phyloP scores from a whole-genome alignment of 2,113 vertebrate species.

The Phrynosoma platyrhinos region DNA sequence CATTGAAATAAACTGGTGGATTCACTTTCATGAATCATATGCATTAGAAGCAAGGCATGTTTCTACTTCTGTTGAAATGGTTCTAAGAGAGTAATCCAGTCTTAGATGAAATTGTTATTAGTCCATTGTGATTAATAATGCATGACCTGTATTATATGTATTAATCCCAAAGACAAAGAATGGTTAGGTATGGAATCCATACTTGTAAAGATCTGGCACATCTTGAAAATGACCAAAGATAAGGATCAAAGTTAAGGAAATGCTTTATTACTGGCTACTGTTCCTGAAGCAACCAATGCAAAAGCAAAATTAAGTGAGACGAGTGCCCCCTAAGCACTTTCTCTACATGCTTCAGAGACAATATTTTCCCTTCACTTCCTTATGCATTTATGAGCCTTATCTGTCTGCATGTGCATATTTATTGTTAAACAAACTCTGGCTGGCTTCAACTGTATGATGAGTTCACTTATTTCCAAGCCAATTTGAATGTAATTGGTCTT shows the following conservation, averaged over 20 bases:
- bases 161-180: not conserved
- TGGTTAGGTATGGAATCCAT: not conserved
- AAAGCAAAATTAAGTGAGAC: no score
- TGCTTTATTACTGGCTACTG: not conserved
- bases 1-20: no score
- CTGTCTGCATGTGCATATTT: no score
- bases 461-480: no score
- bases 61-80: slow-evolving; percentile 8
- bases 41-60: slow-evolving; percentile 4
- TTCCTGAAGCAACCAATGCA: not conserved
- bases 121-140: not conserved
- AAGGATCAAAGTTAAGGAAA: not conserved
- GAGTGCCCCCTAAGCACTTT: no score
- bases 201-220: not conserved
- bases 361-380: no score
- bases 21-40: slow-evolving; percentile 5
- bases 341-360: no score
- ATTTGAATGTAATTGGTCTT: no score
- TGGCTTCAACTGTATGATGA: no score
- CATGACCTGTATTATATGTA: not conserved
- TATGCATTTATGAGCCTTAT: no score
- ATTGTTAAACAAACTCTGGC: no score
- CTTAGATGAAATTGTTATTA: slow-evolving; percentile 9
- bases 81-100: not conserved
- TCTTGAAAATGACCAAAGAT: not conserved